phyloP scores from a whole-genome alignment of 2,888 invertebrate species.

The Nomada fabriciana region DNA sequence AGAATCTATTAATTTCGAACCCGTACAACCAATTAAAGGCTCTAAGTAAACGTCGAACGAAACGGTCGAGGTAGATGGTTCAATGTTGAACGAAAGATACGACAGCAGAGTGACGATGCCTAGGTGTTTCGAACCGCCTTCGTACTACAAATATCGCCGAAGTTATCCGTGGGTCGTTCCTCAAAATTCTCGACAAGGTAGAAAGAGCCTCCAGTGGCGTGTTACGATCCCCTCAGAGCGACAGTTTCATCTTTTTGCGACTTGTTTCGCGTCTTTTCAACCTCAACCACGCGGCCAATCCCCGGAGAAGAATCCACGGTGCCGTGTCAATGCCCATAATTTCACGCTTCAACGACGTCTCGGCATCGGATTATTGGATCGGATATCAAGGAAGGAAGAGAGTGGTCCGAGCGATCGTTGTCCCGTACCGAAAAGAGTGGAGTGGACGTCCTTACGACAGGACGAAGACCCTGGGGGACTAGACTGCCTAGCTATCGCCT shows the following conservation, averaged over 20 bases:
- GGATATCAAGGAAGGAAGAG: constrained; percentile 72
- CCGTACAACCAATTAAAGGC: too few species aligned
- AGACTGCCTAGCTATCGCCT: constrained; percentile 44
- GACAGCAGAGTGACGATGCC: too few species aligned
- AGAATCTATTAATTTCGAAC: too few species aligned
- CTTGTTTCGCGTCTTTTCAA: constrained; percentile 47
- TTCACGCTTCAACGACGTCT: constrained; percentile 77
- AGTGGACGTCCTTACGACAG: constrained; percentile 68
- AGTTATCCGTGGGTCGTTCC: neutral
- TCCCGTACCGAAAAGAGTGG: constrained; percentile 52
- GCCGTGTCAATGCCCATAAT: constrained; percentile 78
- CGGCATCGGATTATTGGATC: constrained; percentile 80
- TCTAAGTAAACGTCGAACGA: too few species aligned
- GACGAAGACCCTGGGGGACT: constrained; percentile 61
- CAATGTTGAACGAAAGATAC: too few species aligned
- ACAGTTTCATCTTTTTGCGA: constrained; percentile 37
- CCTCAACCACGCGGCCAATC: constrained; percentile 34
- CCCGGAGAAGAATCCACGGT: constrained; percentile 68
- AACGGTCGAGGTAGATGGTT: too few species aligned
- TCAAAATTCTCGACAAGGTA: constrained; percentile 10
- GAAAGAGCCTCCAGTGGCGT: too few species aligned
- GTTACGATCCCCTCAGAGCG: constrained; percentile 3
- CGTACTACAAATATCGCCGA: neutral
- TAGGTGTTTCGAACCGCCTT: neutral
- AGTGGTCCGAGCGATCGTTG: constrained; percentile 62